Evolutionary conservation across 1,140 invertebrate genomes (phyloP), one percentile per base, ranked within the genome.

Genomic region (Venustaconcha ellipsiformis): DNA sequence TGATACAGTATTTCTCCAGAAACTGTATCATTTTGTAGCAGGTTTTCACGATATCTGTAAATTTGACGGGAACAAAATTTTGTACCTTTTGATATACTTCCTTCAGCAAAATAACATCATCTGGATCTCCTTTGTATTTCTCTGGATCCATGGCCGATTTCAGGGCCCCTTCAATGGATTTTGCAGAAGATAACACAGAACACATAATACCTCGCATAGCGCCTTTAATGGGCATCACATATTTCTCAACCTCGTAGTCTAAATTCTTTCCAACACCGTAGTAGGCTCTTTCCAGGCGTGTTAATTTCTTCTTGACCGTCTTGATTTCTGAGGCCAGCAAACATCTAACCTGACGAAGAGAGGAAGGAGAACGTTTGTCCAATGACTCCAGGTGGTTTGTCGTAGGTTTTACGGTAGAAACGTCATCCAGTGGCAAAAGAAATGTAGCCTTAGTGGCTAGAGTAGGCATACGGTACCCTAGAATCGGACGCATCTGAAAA

Each of bases 401-500:
- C 18, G 73, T 60, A 48, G 37, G 11, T 6, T 48, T 48, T 62
- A 62, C 63, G 23, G 68, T 64, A 11, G 74, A 70, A 14, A 73
- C 55, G 26, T 70, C 72, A 23, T 76, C 77, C 5, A 72, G 70
- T 1, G 76, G 76, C 20, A 82, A 30, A 30, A 65, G 62, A 57
- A 83, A 82, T 30, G 73, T 75, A 1, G 73, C 70, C 68, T 79
- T 82, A 59, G 67, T 82, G 55, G 70, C 79, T 14, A 84, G 71
- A 0, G 83, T 84, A 37, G 83, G 83, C 81, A 84, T 84, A 26
- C 83, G 68, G 58, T 79, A 78, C n/a, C 82, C 83, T 15, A 82
- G 68, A 2, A 82, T 79, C 4, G 83, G 83, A 17, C 80, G 74
- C 58, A 82, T 71, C 83, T 84, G 78, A 48, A 78, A 74, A 26